Base-by-base conservation (phyloP, 2,888 invertebrate species). In the Ochropleura plecta region DNA sequence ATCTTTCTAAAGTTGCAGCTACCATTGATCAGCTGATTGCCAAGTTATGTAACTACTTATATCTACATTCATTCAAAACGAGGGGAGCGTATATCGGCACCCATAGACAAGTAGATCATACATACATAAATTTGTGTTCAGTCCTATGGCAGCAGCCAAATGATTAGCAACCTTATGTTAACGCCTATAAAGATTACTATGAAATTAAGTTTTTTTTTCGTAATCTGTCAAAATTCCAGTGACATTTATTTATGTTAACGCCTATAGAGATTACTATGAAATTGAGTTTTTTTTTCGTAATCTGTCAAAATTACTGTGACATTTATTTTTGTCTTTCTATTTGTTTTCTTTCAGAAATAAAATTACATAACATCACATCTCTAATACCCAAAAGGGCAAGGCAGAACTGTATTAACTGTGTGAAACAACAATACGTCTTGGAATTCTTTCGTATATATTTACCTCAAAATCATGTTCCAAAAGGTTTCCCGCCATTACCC, bases 11-110 rank as follows among this genome's bases (percentile, higher is more conserved):
- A 4, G 16, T 2, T 6, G 49, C 49, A 49, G 16, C 6, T 16
- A 49, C 53, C 49, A 46, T 49, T 46, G 44, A 67, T 77, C 75
- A 75, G 75, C 67, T 77, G 75, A 66, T 66, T 76, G 44, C 5
- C 12, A 77, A 48, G 18, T 18, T 9, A 16, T 6, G 10, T 49
- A 16, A 46, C 46, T 12, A n/a, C n/a, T 1, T 12, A 48, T 48
- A 48, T 4, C 16, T 71, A 57, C 48, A 42, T 75, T 42, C 74
- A 63, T 44, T 70, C 40, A 20, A 6, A 20, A 42, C 2, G 40
- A 66, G 67, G 67, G 67, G 57, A 49, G n/a, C 42, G 9, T 10
- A 4, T 30, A 0, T 16, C 12, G 12, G 18, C 12, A 14, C 14
- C 9, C 16, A 9, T 2, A n/a, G n/a, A 53, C 53, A 53, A n/a